Conservation (phyloP, 2,888 invertebrate species). For the Glyphotaelius pellucidus region DNA sequence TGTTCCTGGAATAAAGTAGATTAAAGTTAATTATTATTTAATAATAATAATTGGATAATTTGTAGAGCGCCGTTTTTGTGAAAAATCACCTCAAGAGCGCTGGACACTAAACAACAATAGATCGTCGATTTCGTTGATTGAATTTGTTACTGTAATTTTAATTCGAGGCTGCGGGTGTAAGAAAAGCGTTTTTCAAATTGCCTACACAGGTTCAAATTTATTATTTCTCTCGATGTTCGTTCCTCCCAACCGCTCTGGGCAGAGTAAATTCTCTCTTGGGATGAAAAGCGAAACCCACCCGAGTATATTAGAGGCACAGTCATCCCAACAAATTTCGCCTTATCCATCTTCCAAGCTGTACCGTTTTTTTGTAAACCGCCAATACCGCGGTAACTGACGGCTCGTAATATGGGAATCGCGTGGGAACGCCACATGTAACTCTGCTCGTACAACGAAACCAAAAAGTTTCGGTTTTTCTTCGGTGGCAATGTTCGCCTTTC, state of each 20-base stretch:
- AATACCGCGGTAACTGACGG: constrained; percentile 44
- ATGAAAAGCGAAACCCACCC: constrained; percentile 24
- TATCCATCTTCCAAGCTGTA: constrained; percentile 49
- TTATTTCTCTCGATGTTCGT: neutral
- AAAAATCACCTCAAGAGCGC: too few species aligned
- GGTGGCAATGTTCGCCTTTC: neutral
- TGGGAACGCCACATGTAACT: constrained; percentile 42
- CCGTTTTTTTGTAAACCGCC: constrained; percentile 29
- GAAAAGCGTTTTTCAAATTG: neutral
- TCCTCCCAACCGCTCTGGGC: neutral
- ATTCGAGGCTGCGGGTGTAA: neutral
- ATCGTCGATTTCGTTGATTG: neutral
- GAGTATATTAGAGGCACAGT: constrained; percentile 46
- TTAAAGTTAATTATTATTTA: neutral
- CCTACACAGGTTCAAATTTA: neutral
- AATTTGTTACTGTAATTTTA: neutral
- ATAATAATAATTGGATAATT: too few species aligned
- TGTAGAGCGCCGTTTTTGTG: too few species aligned
- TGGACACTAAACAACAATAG: neutral
- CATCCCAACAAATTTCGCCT: constrained; percentile 51
- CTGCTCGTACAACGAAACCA: constrained; percentile 19
- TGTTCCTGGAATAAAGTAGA: neutral
- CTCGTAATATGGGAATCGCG: constrained; percentile 49
- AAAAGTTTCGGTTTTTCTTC: constrained; percentile 39
- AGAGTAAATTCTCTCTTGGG: neutral